These are phyloP conservation scores for Apostichopus californicus DNA, from an alignment of 35 echinoderm and acorn worm species.

Conservation along the genomic window DNA sequence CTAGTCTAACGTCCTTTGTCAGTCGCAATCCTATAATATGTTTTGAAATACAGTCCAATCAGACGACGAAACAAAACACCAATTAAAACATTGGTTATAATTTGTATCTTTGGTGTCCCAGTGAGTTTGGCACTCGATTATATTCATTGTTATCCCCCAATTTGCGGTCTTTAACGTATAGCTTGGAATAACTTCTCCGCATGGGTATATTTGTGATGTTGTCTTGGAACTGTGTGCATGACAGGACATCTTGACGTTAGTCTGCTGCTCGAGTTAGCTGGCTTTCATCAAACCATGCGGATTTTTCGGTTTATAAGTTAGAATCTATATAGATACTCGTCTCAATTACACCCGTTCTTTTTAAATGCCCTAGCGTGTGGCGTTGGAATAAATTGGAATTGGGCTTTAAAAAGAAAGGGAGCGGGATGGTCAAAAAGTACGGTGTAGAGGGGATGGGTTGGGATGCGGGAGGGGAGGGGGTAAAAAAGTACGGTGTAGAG, in stretches of 20 bases:
- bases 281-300: background rate
- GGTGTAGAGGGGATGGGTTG: too few relatives aligned
- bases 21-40: background rate
- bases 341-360: background rate
- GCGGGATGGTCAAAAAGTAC: too few relatives aligned
- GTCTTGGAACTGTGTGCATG: too few relatives aligned
- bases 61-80: constrained; percentile 37
- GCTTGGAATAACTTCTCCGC: background rate
- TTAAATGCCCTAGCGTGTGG: background rate
- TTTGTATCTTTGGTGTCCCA: background rate
- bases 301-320: background rate
- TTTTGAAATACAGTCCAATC: constrained; percentile 37
- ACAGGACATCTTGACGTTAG: background rate
- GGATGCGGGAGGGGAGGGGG: too few relatives aligned
- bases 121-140: too few relatives aligned
- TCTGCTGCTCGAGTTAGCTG: background rate
- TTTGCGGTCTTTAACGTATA: too few relatives aligned
- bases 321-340: background rate
- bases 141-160: too few relatives aligned
- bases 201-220: background rate
- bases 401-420: too few relatives aligned
- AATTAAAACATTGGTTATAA: constrained; percentile 47
- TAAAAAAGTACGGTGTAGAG: too few relatives aligned
- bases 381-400: too few relatives aligned
- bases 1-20: constrained; percentile 1